Conservation (phyloP, 2,888 invertebrate genomes). For the Machimus atricapillus region DNA sequence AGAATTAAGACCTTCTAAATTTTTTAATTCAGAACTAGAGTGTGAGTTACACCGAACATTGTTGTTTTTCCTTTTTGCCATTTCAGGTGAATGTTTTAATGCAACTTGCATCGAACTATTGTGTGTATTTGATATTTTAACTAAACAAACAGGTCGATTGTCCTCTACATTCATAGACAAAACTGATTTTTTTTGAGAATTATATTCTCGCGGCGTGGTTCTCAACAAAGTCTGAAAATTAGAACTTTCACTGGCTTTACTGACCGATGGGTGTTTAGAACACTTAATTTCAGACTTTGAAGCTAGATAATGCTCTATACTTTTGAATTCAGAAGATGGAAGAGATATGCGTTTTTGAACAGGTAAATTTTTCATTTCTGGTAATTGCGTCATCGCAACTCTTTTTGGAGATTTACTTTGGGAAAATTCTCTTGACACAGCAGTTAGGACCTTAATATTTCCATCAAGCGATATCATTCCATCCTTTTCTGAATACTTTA, state of each 20-base stretch:
- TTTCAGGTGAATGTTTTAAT: background rate
- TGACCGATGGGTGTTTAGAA: background rate
- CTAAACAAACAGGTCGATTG: background rate
- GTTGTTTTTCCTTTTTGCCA: background rate
- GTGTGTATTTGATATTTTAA: background rate
- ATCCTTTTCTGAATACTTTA: background rate
- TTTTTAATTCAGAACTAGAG: background rate
- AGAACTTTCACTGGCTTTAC: background rate
- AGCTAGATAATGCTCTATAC: too few relatives aligned
- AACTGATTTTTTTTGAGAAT: background rate
- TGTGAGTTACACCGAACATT: background rate
- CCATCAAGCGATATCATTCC: too few relatives aligned
- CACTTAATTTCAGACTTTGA: background rate
- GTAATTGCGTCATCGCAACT: background rate
- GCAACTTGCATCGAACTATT: background rate
- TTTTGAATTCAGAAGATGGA: background rate
- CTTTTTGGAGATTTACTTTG: background rate
- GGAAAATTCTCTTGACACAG: background rate
- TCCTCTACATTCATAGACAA: background rate
- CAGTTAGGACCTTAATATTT: background rate
- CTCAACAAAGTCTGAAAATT: background rate
- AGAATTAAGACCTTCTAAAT: background rate
- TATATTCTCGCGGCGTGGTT: background rate
- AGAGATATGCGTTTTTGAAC: background rate
- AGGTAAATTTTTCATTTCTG: background rate